Conservation (phyloP, 2,888 invertebrate species). For the Ectemnius lituratus region DNA sequence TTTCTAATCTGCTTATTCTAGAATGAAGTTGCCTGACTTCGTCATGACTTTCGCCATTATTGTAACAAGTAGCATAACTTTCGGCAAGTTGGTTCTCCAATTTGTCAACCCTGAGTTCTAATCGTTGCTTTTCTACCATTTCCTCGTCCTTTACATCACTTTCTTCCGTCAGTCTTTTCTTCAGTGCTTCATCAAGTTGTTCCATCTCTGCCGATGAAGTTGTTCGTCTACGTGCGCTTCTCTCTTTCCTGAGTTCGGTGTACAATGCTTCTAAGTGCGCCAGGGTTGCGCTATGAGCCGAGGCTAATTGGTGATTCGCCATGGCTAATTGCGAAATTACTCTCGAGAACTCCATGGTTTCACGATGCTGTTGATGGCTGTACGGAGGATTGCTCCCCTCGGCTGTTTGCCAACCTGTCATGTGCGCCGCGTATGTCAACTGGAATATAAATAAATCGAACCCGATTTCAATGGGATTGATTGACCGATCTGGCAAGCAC, state of each 20-base stretch:
- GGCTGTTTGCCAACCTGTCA: conserved; percentile 68
- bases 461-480: conserved; percentile 39
- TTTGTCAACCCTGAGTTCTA: conserved; percentile 51
- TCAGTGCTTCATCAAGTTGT: conserved; percentile 15
- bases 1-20: conserved; percentile 39
- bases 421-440: conserved; percentile 69
- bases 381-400: conserved; percentile 50
- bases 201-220: background rate
- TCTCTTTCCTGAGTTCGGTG: conserved; percentile 60
- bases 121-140: conserved; percentile 23
- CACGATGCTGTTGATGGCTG: conserved; percentile 33
- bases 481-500: conserved; percentile 22
- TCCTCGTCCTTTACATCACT: background rate
- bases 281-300: conserved; percentile 69
- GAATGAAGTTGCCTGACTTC: conserved; percentile 35
- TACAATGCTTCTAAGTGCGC: conserved; percentile 69
- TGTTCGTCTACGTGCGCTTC: conserved; percentile 17
- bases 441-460: conserved; percentile 58
- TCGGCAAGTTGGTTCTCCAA: conserved; percentile 50
- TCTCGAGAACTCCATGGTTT: conserved; percentile 67
- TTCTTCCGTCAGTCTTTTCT: conserved; percentile 25
- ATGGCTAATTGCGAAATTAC: conserved; percentile 73
- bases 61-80: conserved; percentile 11
- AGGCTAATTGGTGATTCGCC: conserved; percentile 73
- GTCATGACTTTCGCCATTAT: conserved; percentile 23